Percentiles rank a stretch among this genome's conserved stretches.
Conservation (phyloP, 2,797 vertebrate species). For the Aphelocoma californica region DNA sequence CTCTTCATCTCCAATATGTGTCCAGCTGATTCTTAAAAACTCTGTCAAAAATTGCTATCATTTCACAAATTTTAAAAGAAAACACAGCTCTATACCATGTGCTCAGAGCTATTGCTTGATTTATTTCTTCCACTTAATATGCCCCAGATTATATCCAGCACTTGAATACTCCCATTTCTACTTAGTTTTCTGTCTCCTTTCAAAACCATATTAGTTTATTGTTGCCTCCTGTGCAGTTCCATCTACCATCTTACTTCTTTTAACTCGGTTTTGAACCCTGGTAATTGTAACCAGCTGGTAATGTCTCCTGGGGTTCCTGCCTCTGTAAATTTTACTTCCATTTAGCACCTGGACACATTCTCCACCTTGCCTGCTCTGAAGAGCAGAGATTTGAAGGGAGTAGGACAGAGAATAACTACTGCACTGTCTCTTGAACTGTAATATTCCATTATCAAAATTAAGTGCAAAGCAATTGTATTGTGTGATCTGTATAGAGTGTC, state of each 20-base stretch:
- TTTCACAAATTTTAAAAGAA: conserved; percentile 63
- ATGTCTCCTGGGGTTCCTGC: background rate
- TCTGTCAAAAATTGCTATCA: conserved; percentile 52
- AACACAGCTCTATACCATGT: conserved; percentile 42
- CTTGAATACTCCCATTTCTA: conserved; percentile 45
- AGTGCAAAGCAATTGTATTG: background rate
- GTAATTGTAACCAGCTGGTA: conserved; percentile 53
- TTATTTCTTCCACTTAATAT: conserved; percentile 69
- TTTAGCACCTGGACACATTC: conserved; percentile 47
- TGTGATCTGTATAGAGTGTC: background rate
- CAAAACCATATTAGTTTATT: conserved; percentile 55
- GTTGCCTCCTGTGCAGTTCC: conserved; percentile 50
- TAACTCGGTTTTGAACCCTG: conserved; percentile 46
- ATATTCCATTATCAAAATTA: background rate
- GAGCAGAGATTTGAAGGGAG: background rate
- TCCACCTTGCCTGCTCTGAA: background rate
- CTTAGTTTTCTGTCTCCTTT: conserved; percentile 51
- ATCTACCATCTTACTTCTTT: conserved; percentile 51
- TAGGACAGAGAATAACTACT: background rate
- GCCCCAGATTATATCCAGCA: conserved; percentile 54
- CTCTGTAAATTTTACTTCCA: conserved; percentile 40
- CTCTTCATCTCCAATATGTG: conserved; percentile 55
- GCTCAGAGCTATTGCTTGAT: conserved; percentile 64
- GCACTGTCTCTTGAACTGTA: background rate
- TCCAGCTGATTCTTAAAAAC: conserved; percentile 58